These are phyloP conservation scores for Trichonephila clavata DNA, from an alignment of 1,140 invertebrate species.

Conservation along the genomic window DNA sequence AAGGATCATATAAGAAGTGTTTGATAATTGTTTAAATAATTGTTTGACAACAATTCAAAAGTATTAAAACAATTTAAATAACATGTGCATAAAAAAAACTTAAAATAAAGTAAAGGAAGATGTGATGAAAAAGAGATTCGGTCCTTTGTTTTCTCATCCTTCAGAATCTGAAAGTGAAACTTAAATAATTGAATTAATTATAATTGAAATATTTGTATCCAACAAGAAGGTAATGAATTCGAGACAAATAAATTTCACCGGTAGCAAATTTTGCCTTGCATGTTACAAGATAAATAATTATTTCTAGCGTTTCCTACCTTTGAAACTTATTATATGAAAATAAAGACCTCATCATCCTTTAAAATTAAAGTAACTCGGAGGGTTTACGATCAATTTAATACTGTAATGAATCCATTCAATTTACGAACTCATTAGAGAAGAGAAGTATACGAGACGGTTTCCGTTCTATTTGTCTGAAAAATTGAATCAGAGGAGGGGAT, in stretches of 20 bases:
- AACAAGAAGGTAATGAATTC: neutral
- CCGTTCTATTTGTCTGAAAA: too few relatives aligned
- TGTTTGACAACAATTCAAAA: too few relatives aligned
- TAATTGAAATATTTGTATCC: neutral
- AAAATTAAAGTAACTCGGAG: neutral
- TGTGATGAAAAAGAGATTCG: too few relatives aligned
- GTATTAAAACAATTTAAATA: too few relatives aligned
- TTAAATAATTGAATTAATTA: neutral
- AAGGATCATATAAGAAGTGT: too few relatives aligned
- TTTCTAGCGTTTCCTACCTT: neutral
- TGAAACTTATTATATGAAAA: constrained; percentile 24
- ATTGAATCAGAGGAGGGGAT: too few relatives aligned
- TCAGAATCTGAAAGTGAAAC: neutral
- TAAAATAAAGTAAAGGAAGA: too few relatives aligned
- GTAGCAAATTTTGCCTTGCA: neutral
- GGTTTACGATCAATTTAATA: neutral
- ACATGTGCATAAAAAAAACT: too few relatives aligned
- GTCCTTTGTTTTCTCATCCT: neutral
- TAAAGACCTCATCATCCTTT: neutral
- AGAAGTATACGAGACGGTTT: too few relatives aligned
- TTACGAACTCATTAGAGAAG: neutral
- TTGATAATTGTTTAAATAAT: too few relatives aligned
- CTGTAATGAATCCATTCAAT: neutral
- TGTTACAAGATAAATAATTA: neutral
- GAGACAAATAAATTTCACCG: neutral